These are phyloP conservation scores for Rousettus leschenaultii DNA, from an alignment of 2,113 vertebrate genomes.

Conservation along the genomic window DNA sequence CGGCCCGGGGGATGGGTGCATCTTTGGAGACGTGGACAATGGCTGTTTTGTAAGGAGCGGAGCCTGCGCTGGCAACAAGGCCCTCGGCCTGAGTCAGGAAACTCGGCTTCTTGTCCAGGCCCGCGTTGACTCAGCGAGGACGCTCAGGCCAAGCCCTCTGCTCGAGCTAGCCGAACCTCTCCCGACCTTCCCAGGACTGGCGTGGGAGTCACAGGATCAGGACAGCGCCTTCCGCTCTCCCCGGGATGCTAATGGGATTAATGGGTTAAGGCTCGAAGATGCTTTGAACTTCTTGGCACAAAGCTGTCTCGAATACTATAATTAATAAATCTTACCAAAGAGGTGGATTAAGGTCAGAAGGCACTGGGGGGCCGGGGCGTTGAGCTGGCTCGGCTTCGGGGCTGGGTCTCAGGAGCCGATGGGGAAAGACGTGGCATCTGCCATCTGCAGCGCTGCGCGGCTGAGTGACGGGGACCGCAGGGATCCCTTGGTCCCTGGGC, in stretches of 20 bases:
- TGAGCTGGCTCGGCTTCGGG: rapidly evolving
- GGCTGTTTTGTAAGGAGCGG: slow-evolving; percentile 36
- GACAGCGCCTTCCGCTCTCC: neutral
- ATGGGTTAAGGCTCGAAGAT: slow-evolving; percentile 37
- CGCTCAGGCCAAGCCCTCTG: neutral
- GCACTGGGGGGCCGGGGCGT: neutral
- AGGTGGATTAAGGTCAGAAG: slow-evolving; percentile 55
- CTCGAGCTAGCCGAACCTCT: neutral
- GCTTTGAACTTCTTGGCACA: slow-evolving; percentile 62
- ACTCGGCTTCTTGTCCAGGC: slow-evolving; percentile 15
- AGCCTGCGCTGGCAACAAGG: neutral
- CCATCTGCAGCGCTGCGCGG: rapidly evolving
- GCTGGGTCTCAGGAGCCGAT: neutral
- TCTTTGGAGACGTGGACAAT: neutral
- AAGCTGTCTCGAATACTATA: neutral
- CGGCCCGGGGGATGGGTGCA: neutral
- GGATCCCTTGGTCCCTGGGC: neutral
- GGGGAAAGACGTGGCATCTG: neutral
- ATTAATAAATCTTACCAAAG: slow-evolving; percentile 39
- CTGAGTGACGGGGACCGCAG: rapidly evolving
- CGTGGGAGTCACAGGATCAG: neutral
- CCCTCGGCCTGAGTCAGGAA: slow-evolving; percentile 20
- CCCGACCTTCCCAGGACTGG: rapidly evolving
- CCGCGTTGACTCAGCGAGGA: slow-evolving; percentile 39
- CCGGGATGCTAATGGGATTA: slow-evolving; percentile 11